These are phyloP conservation scores for Willowsia nigromaculata DNA, from an alignment of 2,888 invertebrate species.

Conservation along the genomic window DNA sequence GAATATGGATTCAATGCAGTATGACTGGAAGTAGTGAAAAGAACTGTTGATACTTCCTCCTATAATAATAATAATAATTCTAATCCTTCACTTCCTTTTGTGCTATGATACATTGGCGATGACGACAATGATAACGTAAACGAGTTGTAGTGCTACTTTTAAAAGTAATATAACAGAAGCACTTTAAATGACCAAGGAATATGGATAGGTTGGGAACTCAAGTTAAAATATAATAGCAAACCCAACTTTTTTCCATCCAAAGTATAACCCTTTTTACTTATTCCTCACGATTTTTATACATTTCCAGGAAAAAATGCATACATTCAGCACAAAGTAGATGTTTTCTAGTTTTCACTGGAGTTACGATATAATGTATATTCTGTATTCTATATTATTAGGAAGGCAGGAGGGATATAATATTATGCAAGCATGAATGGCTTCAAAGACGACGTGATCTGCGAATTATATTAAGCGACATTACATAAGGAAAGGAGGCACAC, in stretches of 20 bases:
- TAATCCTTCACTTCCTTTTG: not conserved
- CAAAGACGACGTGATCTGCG: slow-evolving; percentile 64
- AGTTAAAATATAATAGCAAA: not conserved
- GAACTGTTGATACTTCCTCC: slow-evolving; percentile 16
- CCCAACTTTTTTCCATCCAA: not conserved
- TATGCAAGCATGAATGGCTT: slow-evolving; percentile 55
- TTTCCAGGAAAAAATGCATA: not conserved
- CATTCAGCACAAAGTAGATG: not conserved
- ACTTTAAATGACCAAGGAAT: not conserved
- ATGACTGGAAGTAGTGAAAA: not conserved
- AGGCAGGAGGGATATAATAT: slow-evolving; percentile 29
- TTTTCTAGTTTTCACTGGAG: not conserved
- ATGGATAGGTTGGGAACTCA: not conserved
- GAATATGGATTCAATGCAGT: not conserved
- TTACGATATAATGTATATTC: not conserved
- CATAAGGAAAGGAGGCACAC: not conserved
- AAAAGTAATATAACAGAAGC: not conserved
- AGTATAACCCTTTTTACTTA: not conserved
- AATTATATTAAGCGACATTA: slow-evolving; percentile 51
- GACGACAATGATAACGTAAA: not conserved
- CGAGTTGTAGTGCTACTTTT: not conserved
- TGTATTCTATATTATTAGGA: not conserved
- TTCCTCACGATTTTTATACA: not conserved
- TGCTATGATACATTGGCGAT: not conserved
- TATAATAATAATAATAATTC: not conserved